Evolutionary conservation across 2,888 invertebrate genomes (phyloP).

Genomic region (Mactromeris polynyma): DNA sequence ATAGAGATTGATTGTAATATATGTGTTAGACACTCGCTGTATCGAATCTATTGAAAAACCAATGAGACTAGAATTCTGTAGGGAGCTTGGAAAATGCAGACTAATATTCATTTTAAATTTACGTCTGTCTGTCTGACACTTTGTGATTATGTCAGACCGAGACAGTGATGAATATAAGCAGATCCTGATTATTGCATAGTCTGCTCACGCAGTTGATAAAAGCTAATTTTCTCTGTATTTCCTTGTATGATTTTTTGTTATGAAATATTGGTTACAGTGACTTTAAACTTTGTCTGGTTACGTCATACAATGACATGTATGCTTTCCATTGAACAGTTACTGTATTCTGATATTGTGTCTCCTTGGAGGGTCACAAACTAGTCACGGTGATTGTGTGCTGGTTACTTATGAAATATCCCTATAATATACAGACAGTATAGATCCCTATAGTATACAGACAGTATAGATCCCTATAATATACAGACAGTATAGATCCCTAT

Average conservation of each 20-base stretch:
- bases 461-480: too few relatives aligned
- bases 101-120: neutral
- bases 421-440: neutral
- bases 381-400: neutral
- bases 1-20: too few relatives aligned
- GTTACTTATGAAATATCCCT: neutral
- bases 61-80: neutral
- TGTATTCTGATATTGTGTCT: neutral
- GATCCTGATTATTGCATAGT: neutral
- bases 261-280: neutral
- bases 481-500: too few relatives aligned
- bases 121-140: conserved; percentile 8
- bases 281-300: neutral
- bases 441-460: too few relatives aligned
- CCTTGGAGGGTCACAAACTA: neutral
- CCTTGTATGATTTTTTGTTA: neutral
- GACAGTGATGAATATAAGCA: neutral
- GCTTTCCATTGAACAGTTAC: neutral
- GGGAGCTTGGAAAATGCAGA: neutral
- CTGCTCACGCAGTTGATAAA: neutral
- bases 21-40: too few relatives aligned
- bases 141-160: neutral
- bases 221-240: neutral
- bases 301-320: neutral
- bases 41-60: neutral